A percentile compares a stretch with the other conserved stretches of the same genome.
Conservation (phyloP, 1,140 invertebrate species). For the Caerostris darwini region DNA sequence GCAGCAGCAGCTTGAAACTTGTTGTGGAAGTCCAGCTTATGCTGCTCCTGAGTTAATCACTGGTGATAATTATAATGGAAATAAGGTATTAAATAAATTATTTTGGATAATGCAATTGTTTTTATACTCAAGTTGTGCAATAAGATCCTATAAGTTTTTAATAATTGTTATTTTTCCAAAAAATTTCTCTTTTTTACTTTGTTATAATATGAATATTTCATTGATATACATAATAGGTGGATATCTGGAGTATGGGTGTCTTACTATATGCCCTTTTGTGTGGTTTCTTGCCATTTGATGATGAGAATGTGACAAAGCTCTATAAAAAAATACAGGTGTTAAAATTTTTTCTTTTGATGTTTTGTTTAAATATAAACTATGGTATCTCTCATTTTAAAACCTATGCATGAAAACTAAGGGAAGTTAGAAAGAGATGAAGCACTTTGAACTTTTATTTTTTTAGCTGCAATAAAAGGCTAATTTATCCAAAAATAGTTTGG, state of each 20-base stretch:
- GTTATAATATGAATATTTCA: not conserved
- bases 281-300: constrained; percentile 95
- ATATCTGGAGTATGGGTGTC: constrained; percentile 99
- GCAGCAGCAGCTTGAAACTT: constrained; percentile 86
- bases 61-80: constrained; percentile 84
- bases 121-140: not conserved
- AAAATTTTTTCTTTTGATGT: not conserved
- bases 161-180: not conserved
- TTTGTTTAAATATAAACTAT: no score
- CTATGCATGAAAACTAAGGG: no score
- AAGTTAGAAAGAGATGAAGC: no score
- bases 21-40: constrained; percentile 92
- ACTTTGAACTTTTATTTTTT: no score
- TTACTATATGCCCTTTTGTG: constrained; percentile 98
- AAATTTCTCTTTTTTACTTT: not conserved
- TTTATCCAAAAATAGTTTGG: no score
- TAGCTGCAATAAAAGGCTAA: no score
- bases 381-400: no score
- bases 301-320: constrained; percentile 98
- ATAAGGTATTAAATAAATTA: constrained; percentile 80
- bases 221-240: constrained; percentile 85
- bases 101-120: no score
- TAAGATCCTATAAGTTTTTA: not conserved
- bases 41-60: constrained; percentile 86
- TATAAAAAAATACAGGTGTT: constrained; percentile 98